Evolutionary conservation across 2,888 invertebrate species (phyloP), one percentile per base, ranked within the genome.

Genomic region (Sipha maydis): DNA sequence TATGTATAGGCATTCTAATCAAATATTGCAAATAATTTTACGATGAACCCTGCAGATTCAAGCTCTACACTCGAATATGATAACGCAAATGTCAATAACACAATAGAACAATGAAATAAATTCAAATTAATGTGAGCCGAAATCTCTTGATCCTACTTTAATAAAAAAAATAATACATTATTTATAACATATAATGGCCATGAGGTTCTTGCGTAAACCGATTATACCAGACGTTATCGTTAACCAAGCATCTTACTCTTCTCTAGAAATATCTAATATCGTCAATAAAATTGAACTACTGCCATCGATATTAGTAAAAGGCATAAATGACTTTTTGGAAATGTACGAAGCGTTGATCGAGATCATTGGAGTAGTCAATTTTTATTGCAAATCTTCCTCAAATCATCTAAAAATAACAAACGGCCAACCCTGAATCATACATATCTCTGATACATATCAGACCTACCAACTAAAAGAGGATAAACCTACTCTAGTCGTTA

Each of bases 1-100:
- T 75, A 75, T 38, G 38, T 34, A 34, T 34, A 1, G 38, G 34
- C 34, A 17, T 4, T 21, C 38, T 73, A 73, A 73, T 38, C 21
- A 73, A 75, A 38, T 7, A 75, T 38, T 21, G 4, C 73, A 75
- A 75, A 75, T 38, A 75, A 75, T 75, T 75, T 5, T 75, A 75
- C 38, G 73, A 21, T 75, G 38, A 75, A 75, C 73, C 34, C 73
- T 75, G 21, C 21, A 34, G 19, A 73, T n/a, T n/a, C n/a, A n/a
- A n/a, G n/a, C n/a, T n/a, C n/a, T n/a, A n/a, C n/a, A n/a, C n/a
- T n/a, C n/a, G n/a, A n/a, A n/a, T n/a, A n/a, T 73, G 21, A 21
- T 34, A 73, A 73, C 73, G 7, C 19, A 19, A 19, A 71, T 71
- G 34, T 19, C 34, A 19, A 19, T 4, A 31, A 31, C 34, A 31